Evolutionary conservation across 1,140 invertebrate genomes (phyloP), one percentile per base, ranked within the genome.

Genomic region (Amphibalanus amphitrite): DNA sequence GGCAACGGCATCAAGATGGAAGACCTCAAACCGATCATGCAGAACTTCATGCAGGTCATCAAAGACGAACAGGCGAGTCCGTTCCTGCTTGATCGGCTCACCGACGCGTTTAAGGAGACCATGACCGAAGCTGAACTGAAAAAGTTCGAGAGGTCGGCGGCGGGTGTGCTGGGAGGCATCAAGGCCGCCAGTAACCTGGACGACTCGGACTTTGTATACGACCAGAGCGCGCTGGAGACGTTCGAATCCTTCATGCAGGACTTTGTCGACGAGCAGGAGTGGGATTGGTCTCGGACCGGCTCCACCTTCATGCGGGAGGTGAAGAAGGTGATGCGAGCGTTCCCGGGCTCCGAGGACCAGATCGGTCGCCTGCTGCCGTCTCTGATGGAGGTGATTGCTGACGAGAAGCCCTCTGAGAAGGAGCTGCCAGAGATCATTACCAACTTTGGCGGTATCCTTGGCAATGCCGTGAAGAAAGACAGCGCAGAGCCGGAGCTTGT

Each of bases 121-220:
- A 26, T 67, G 65, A 28, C 3, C 26, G 26, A 28, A 10, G 15
- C 8, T 4, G 10, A 67, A 6, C 65, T 67, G 26, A 20, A 28
- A 25, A 67, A 67, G 28, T 67, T 67, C 28, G 65, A 67, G 28
- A 67, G 28, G 28, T 8, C 65, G 0, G 65, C 65, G 15, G 20
- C 65, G 3, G 28, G 26, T 25, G 65, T 67, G n/a, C 65, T 67
- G n/a, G 65, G 65, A 3, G 23, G 65, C 65, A 67, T 67, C 65
- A 10, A 25, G 4, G 65, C 26, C 17, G 65, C 65, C 3, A 67
- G 8, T 26, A 28, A 3, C n/a, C 10, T 28, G 3, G 65, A 67
- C n/a, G 65, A 67, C 65, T 67, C 65, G 23, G 65, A 67, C 65
- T 67, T 67, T 28, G 65, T 67, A 10, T 67, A 67, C 28, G 65